Base-by-base conservation (phyloP, 2,797 vertebrate species). In the Petrocephalus sullivani region DNA sequence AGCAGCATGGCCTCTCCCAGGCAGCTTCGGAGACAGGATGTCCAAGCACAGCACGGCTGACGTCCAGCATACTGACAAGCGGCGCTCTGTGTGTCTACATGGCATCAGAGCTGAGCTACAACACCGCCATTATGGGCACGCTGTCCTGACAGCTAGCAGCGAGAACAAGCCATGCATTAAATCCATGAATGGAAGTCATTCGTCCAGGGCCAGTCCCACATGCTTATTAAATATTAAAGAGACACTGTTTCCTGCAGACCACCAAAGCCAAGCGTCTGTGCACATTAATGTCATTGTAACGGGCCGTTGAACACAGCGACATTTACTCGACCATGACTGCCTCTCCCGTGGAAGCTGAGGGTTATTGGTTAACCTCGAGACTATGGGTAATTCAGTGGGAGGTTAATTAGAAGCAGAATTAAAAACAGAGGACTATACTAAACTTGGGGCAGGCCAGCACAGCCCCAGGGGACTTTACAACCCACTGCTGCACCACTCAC, bases 401-500 rank as follows among this genome's bases (percentile, higher is more conserved):
- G 5, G 21, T 53, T 81, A 81, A 81, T 81, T 81, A 49, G 37
- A n/a, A 81, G 75, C 41, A 81, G 75, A 49, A 81, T 83, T 51
- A 54, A 83, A n/a, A 28, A 14, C 81, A 54, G 3, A 9, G 51
- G 49, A 54, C 49, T 5, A 12, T 23, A 49, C 49, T 83, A 23
- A 83, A 53, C 49, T 12, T 49, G 41, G 46, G n/a, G 75, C 41
- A 10, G 16, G 78, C 19, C 46, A 23, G 7, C 37, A 23, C 0
- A 19, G 23, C 49, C 81, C 21, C 81, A 23, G 21, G 51, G 81
- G 81, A 46, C 19, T 28, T 46, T 3, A 41, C 81, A 54, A 83
- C 9, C 46, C 14, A 49, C 51, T 53, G 19, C 2, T 10, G 14
- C 4, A 5, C 49, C 1, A 0, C 0, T 67, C 93, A 98, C 98